These are phyloP conservation scores for Phalangium opilio DNA, from an alignment of 2,888 invertebrate species.

Conservation along the genomic window DNA sequence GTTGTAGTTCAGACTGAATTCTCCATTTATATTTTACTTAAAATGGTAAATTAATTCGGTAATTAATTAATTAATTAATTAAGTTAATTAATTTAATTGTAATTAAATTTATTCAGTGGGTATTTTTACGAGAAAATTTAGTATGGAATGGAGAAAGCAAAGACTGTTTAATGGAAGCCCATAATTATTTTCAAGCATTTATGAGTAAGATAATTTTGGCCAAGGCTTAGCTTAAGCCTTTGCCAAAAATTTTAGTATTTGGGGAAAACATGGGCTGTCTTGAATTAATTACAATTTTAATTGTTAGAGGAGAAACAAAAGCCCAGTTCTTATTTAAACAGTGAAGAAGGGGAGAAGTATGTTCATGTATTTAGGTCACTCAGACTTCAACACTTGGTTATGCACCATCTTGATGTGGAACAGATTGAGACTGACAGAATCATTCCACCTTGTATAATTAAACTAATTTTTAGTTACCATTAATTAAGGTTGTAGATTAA, in stretches of 20 bases:
- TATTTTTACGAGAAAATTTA: constrained; percentile 41
- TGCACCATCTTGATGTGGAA: constrained; percentile 52
- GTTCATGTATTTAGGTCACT: constrained; percentile 46
- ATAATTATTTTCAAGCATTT: constrained; percentile 32
- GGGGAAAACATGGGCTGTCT: neutral
- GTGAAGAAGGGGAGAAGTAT: constrained; percentile 38
- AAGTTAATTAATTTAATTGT: neutral
- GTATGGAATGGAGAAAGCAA: constrained; percentile 32
- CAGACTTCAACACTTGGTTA: constrained; percentile 49
- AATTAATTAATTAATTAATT: neutral
- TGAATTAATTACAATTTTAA: too few species aligned
- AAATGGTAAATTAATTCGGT: constrained; percentile 33
- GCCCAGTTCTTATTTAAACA: too few species aligned
- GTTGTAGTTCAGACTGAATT: constrained; percentile 64
- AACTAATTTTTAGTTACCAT: too few species aligned
- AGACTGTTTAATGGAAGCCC: constrained; percentile 25
- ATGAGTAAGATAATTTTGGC: neutral
- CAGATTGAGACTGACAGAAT: constrained; percentile 50
- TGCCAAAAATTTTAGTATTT: neutral
- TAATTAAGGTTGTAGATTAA: too few species aligned
- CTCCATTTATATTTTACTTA: constrained; percentile 51
- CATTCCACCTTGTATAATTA: constrained; percentile 40
- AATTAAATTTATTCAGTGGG: constrained; percentile 36
- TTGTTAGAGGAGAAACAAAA: constrained; percentile 2
- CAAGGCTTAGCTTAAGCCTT: too few species aligned